Conservation (phyloP, 2,113 vertebrate species). For the Bubo blakistoni region DNA sequence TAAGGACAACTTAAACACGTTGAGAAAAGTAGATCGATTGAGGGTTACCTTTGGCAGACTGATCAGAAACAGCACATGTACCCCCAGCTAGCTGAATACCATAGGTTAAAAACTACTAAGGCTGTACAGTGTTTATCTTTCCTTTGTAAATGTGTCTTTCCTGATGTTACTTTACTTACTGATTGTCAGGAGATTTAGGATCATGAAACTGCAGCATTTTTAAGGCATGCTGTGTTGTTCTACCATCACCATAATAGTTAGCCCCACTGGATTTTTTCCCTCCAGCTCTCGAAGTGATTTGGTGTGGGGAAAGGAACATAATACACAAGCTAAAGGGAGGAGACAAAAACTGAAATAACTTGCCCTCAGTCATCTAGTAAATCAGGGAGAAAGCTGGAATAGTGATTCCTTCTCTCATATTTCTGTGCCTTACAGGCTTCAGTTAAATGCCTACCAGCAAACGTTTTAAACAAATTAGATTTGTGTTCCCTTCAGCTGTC, state of each 20-base stretch:
- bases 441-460: neutral
- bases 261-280: neutral
- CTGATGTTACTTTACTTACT: neutral
- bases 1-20: neutral
- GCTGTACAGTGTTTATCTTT: neutral
- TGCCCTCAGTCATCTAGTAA: neutral
- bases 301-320: neutral
- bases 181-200: neutral
- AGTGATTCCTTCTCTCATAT: neutral
- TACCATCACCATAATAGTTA: neutral
- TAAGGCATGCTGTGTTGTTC: neutral
- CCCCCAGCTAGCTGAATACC: neutral
- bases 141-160: neutral
- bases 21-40: neutral
- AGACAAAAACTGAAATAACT: conserved; percentile 10
- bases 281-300: neutral
- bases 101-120: neutral
- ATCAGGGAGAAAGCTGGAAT: neutral
- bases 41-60: neutral
- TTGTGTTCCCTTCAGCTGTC: neutral
- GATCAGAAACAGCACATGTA: neutral
- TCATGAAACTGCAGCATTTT: neutral
- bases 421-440: neutral
- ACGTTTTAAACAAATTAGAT: conserved; percentile 8
- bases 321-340: neutral